A percentile compares a stretch with the other conserved stretches of the same genome.
Evolutionary conservation across 2,113 vertebrate species (phyloP).

Genomic region (Microtus ochrogaster): DNA sequence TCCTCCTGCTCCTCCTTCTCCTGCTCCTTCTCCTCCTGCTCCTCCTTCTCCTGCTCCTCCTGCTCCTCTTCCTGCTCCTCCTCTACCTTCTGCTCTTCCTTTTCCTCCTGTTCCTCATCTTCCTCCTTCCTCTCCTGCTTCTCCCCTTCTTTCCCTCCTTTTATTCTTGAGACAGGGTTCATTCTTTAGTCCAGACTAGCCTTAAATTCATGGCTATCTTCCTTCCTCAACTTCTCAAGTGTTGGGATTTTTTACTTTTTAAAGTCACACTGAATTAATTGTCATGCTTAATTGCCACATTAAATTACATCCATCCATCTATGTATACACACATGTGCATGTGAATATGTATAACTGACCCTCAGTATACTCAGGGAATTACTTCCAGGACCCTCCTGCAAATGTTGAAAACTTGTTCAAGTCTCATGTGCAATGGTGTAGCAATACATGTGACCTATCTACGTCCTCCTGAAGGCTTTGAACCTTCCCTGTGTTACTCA

Average conservation of each 20-base stretch:
- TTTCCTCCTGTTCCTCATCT: too few relatives aligned
- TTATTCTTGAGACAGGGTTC: not conserved
- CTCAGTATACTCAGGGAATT: not conserved
- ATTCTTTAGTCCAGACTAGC: not conserved
- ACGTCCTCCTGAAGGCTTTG: not conserved
- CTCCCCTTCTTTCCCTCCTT: not conserved
- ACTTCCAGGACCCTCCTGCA: not conserved
- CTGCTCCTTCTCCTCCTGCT: rapidly evolving
- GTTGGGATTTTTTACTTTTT: not conserved
- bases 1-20: not conserved
- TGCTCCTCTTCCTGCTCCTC: rapidly evolving
- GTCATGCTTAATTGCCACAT: not conserved
- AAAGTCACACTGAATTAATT: not conserved
- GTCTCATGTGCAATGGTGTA: not conserved
- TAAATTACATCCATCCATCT: not conserved
- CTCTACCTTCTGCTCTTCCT: not conserved
- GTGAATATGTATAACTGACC: not conserved
- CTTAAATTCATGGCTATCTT: not conserved
- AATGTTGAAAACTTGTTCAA: not conserved
- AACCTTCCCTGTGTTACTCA: not conserved
- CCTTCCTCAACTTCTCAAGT: not conserved
- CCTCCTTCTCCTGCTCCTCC: rapidly evolving
- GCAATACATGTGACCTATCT: not conserved
- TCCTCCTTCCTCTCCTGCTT: not conserved
- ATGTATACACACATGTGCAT: not conserved